Percentiles rank a stretch among this genome's conserved stretches.
phyloP scores from a whole-genome alignment of 2,888 invertebrate species.

The Apamea sordens region DNA sequence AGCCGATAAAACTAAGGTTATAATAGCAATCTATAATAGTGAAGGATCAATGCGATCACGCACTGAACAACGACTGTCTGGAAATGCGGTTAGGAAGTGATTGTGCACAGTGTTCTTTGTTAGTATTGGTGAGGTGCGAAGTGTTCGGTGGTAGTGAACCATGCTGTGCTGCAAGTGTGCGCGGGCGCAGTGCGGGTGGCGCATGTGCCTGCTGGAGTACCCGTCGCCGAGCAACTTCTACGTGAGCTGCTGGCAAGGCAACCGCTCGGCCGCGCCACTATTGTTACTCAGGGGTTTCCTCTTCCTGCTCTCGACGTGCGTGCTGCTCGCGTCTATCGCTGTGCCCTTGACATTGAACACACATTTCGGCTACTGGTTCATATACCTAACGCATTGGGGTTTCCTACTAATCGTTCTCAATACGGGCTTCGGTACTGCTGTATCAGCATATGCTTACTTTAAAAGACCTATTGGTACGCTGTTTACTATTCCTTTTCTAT shows the following conservation, averaged over 20 bases:
- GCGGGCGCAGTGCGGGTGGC: slow-evolving; percentile 74
- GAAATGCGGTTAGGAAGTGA: slow-evolving; percentile 63
- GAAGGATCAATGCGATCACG: slow-evolving; percentile 54
- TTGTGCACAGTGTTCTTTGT: slow-evolving; percentile 52
- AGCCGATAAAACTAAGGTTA: slow-evolving; percentile 68
- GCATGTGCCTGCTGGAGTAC: slow-evolving; percentile 76
- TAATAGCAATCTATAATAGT: slow-evolving; percentile 51
- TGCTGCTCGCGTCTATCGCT: slow-evolving; percentile 72
- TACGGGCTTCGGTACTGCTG: slow-evolving; percentile 76
- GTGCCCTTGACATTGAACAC: slow-evolving; percentile 72
- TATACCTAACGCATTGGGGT: slow-evolving; percentile 88
- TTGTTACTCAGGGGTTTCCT: slow-evolving; percentile 75
- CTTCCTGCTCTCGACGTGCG: slow-evolving; percentile 77
- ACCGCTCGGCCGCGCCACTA: slow-evolving; percentile 77
- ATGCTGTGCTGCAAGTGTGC: slow-evolving; percentile 72
- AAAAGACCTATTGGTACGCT: slow-evolving; percentile 79
- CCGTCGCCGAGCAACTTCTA: slow-evolving; percentile 79
- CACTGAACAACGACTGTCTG: slow-evolving; percentile 55
- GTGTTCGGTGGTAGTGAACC: slow-evolving; percentile 50
- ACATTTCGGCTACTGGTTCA: slow-evolving; percentile 82
- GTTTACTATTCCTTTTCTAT: slow-evolving; percentile 51
- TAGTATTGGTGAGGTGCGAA: slow-evolving; percentile 29
- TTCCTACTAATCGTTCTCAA: slow-evolving; percentile 79
- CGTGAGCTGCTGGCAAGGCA: slow-evolving; percentile 83
- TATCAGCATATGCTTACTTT: slow-evolving; percentile 78